phyloP scores from a whole-genome alignment of 2,888 invertebrate genomes.

The Nymphalis polychloros region DNA sequence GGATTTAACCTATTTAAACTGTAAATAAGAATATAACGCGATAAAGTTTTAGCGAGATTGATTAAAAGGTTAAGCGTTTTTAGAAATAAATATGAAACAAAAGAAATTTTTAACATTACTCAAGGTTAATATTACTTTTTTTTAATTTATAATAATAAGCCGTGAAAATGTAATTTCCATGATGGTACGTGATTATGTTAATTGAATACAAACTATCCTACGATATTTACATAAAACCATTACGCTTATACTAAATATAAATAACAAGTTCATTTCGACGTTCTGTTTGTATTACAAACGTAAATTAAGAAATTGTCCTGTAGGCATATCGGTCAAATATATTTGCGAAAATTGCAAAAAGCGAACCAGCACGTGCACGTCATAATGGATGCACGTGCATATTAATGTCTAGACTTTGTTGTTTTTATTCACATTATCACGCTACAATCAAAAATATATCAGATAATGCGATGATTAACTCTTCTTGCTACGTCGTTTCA shows the following conservation, averaged over 20 bases:
- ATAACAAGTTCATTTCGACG: too few species aligned
- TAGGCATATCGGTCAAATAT: slow-evolving; percentile 7
- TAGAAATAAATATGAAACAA: too few species aligned
- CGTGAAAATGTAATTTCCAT: too few species aligned
- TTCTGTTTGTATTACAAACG: too few species aligned
- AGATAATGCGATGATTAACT: not conserved
- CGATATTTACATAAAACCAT: too few species aligned
- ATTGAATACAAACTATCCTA: too few species aligned
- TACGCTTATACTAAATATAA: too few species aligned
- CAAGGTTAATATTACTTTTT: too few species aligned
- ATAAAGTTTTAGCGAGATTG: not conserved
- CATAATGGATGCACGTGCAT: not conserved
- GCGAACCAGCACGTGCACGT: not conserved
- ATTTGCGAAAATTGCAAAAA: slow-evolving; percentile 4
- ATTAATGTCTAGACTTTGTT: not conserved
- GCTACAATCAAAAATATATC: not conserved
- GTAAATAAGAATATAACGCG: not conserved
- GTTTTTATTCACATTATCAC: not conserved
- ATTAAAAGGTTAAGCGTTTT: too few species aligned
- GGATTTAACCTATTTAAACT: slow-evolving; percentile 14
- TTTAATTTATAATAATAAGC: too few species aligned
- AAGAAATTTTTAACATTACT: too few species aligned
- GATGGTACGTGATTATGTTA: too few species aligned
- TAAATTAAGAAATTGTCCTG: slow-evolving; percentile 1
- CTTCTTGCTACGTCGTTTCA: not conserved